Percentiles rank a stretch among this genome's conserved stretches.
These are phyloP conservation scores for Siniperca chuatsi DNA, from an alignment of 2,113 vertebrate genomes.

Conservation along the genomic window DNA sequence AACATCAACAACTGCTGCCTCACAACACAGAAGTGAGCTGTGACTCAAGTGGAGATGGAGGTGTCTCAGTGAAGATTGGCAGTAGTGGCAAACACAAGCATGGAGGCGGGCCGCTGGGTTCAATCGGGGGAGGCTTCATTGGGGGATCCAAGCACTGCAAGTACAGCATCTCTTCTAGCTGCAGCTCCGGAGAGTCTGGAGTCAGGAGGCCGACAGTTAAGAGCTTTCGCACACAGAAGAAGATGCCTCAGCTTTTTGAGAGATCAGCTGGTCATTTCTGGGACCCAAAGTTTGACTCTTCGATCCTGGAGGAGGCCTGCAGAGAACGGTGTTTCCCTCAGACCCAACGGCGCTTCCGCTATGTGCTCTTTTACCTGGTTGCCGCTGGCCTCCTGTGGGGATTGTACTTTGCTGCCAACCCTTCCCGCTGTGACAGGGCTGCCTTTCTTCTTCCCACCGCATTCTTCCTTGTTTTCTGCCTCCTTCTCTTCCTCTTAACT, in stretches of 20 bases:
- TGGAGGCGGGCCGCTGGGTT: constrained; percentile 72
- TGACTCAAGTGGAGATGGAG: constrained; percentile 91
- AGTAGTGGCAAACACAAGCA: constrained; percentile 81
- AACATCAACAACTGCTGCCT: constrained; percentile 92
- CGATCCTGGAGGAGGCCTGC: constrained; percentile 94
- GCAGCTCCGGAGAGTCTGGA: constrained; percentile 91
- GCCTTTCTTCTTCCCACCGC: constrained; percentile 87
- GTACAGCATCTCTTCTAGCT: constrained; percentile 96
- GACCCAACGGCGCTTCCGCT: constrained; percentile 93
- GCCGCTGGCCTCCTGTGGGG: constrained; percentile 90
- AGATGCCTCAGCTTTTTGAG: constrained; percentile 95
- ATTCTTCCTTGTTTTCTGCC: constrained; percentile 89
- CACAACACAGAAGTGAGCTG: constrained; percentile 95
- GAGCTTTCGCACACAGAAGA: constrained; percentile 82
- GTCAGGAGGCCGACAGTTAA: constrained; percentile 80
- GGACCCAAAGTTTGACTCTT: constrained; percentile 95
- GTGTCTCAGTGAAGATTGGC: constrained; percentile 90
- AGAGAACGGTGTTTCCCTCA: constrained; percentile 95
- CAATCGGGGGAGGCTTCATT: constrained; percentile 77
- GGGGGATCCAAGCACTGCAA: constrained; percentile 91
- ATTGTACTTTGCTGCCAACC: constrained; percentile 88
- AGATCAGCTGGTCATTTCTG: constrained; percentile 94
- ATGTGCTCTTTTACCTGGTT: constrained; percentile 91
- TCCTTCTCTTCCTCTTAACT: constrained; percentile 90
- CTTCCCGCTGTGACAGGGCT: constrained; percentile 81